A percentile compares a stretch with the other conserved stretches of the same genome.
phyloP scores from a whole-genome alignment of 2,113 vertebrate species.

The Peucedramus taeniatus region DNA sequence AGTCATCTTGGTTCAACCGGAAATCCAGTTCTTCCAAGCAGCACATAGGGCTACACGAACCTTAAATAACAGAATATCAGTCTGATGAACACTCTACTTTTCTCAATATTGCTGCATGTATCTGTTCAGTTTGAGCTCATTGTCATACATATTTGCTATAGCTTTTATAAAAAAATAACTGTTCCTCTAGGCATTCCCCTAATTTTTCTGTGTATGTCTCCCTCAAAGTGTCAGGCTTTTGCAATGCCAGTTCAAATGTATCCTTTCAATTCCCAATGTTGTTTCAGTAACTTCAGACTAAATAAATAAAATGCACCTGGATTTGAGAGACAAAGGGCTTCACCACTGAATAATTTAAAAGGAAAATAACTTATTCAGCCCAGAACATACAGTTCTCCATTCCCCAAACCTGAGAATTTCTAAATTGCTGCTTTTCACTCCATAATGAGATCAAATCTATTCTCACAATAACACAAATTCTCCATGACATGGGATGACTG shows the following conservation, averaged over 20 bases:
- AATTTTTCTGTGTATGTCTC: not conserved
- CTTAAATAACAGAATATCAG: not conserved
- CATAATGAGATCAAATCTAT: not conserved
- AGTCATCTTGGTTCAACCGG: not conserved
- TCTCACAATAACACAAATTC: not conserved
- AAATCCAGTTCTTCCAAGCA: not conserved
- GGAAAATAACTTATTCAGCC: not conserved
- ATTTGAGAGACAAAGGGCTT: not conserved
- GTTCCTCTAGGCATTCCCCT: not conserved
- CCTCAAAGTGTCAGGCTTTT: not conserved
- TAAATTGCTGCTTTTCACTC: not conserved
- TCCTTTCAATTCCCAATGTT: not conserved
- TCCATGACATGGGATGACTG: accelerated
- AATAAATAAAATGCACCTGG: not conserved
- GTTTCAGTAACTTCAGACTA: not conserved
- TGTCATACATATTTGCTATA: not conserved
- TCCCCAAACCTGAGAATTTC: not conserved
- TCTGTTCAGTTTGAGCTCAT: not conserved
- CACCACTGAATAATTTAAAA: not conserved
- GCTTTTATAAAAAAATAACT: not conserved
- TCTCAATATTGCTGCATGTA: not conserved
- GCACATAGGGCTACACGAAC: not conserved
- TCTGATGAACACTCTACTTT: not conserved
- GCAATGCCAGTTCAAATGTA: not conserved
- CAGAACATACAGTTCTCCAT: not conserved